phyloP scores from a whole-genome alignment of 2,113 vertebrate species.

The Daphoenositta chrysoptera region DNA sequence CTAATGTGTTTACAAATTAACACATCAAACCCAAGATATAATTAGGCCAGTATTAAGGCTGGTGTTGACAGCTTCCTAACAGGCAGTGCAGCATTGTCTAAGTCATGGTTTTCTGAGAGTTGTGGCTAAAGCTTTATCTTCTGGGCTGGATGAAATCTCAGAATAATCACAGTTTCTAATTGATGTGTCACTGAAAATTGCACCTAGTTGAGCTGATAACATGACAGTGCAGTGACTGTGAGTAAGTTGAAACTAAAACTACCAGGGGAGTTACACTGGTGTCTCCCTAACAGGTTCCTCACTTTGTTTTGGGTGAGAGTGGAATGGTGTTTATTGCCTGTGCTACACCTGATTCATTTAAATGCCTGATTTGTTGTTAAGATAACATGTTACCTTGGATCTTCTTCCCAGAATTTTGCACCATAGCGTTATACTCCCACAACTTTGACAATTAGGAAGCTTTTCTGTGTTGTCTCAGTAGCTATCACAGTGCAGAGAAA shows the following conservation, averaged over 20 bases:
- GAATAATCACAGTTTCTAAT: background rate
- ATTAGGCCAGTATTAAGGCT: background rate
- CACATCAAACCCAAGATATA: background rate
- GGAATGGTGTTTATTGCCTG: background rate
- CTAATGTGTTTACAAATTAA: conserved; percentile 17
- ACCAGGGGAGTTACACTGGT: background rate
- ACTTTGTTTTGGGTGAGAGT: background rate
- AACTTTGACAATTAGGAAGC: background rate
- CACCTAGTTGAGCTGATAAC: background rate
- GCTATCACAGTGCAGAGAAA: background rate
- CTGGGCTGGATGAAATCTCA: background rate
- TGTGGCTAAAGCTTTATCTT: background rate
- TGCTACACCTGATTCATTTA: background rate
- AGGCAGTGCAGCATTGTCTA: background rate
- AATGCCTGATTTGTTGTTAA: background rate
- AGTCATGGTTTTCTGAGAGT: background rate
- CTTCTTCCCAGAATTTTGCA: background rate
- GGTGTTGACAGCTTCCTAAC: background rate
- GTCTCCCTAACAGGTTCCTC: background rate
- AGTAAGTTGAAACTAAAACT: background rate
- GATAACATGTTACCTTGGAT: background rate
- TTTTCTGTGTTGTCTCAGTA: background rate
- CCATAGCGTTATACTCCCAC: background rate
- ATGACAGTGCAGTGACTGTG: background rate
- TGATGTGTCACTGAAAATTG: background rate